Conservation (phyloP, 2,113 vertebrate genomes). For the Tretioscincus oriximinensis region DNA sequence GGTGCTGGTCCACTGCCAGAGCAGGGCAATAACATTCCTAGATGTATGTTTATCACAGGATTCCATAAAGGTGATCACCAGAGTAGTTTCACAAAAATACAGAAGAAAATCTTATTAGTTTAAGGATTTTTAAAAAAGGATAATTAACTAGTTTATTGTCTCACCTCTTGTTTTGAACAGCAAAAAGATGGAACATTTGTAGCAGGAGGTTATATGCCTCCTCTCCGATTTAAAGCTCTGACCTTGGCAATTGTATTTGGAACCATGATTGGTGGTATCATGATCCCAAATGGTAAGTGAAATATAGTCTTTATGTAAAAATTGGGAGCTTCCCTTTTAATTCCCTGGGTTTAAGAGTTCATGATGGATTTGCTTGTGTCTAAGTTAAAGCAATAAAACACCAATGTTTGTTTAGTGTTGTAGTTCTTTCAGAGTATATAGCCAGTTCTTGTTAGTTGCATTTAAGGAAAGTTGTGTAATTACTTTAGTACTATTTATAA, state of each 20-base stretch:
- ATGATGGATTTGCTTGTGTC: background rate
- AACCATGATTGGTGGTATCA: conserved; percentile 95
- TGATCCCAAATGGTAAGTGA: conserved; percentile 92
- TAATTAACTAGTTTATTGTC: background rate
- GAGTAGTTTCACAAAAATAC: background rate
- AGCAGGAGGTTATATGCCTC: conserved; percentile 95
- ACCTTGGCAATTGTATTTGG: conserved; percentile 92
- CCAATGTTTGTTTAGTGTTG: no score
- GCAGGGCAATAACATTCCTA: background rate
- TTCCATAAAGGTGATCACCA: background rate
- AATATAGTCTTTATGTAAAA: background rate
- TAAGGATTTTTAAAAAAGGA: background rate
- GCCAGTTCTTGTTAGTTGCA: background rate
- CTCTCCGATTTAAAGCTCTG: conserved; percentile 93
- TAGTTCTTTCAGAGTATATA: background rate
- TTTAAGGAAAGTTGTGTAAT: background rate
- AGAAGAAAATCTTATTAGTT: background rate
- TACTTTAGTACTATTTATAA: background rate
- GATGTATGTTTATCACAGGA: background rate
- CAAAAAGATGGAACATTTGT: conserved; percentile 97
- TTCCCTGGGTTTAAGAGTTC: background rate
- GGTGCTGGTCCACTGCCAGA: no score
- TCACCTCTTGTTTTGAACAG: conserved; percentile 63
- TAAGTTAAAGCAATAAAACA: background rate
- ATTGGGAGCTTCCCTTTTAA: background rate